Conservation (phyloP, 1,140 invertebrate genomes). For the Aphis gossypii region DNA sequence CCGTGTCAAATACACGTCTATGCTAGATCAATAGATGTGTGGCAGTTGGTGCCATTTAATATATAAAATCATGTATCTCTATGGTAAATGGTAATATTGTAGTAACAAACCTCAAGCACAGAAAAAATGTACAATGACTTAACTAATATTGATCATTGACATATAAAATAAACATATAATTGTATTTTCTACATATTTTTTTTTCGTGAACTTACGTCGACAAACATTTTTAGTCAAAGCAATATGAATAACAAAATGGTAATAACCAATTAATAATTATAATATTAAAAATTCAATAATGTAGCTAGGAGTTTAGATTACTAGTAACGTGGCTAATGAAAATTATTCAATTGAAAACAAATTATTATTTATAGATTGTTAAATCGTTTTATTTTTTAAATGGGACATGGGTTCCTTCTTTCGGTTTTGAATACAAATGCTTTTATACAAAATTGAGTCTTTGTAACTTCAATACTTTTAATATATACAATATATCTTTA, state of each 20-base stretch:
- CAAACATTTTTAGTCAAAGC: neutral
- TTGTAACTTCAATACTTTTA: too few relatives aligned
- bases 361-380: neutral
- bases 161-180: too few relatives aligned
- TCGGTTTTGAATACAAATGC: too few relatives aligned
- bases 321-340: neutral
- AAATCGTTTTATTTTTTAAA: too few relatives aligned
- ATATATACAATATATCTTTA: too few relatives aligned
- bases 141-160: neutral
- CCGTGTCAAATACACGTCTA: too few relatives aligned
- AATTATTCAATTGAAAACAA: neutral
- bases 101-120: neutral
- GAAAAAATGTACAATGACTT: neutral
- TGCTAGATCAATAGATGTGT: too few relatives aligned
- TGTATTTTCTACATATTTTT: neutral
- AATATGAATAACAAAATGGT: neutral
- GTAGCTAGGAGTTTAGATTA: neutral
- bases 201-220: neutral
- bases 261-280: neutral
- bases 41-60: neutral
- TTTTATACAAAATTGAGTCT: too few relatives aligned
- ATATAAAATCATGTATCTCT: neutral
- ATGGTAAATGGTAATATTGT: neutral
- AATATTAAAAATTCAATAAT: neutral
- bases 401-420: too few relatives aligned